Percentiles rank a stretch among this genome's conserved stretches.
Evolutionary conservation across 2,888 invertebrate genomes (phyloP).

Genomic region (Mimumesa dahlbomi): DNA sequence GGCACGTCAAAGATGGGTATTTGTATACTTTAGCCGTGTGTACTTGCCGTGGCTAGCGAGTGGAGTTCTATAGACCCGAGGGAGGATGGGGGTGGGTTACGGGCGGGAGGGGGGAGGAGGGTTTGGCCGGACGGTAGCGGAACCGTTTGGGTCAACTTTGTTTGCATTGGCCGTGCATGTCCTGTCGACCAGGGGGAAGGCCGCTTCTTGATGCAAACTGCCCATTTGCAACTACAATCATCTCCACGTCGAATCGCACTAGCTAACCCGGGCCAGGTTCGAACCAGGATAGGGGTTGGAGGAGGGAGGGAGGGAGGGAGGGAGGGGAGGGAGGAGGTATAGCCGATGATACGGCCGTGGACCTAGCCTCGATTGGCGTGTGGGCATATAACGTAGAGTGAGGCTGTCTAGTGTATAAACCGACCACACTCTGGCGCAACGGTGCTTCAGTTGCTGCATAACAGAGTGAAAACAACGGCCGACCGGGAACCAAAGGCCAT

Average conservation of each 20-base stretch:
- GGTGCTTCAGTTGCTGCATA: conserved; percentile 75
- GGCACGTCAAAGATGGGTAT: conserved; percentile 70
- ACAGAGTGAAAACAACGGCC: conserved; percentile 76
- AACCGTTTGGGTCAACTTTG: conserved; percentile 77
- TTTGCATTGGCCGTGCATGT: conserved; percentile 77
- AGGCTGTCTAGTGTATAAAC: conserved; percentile 73
- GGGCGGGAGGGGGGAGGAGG: conserved; percentile 28
- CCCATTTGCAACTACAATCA: conserved; percentile 80
- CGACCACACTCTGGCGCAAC: conserved; percentile 73
- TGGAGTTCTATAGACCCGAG: conserved; percentile 58
- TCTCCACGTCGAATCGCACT: conserved; percentile 75
- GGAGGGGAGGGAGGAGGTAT: no score
- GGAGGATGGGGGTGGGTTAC: conserved; percentile 46
- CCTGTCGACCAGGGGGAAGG: conserved; percentile 64
- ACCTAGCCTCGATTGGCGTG: conserved; percentile 64
- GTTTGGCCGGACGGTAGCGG: conserved; percentile 60
- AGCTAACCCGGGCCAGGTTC: conserved; percentile 33
- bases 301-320: no score
- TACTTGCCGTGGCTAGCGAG: conserved; percentile 62
- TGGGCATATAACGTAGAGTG: conserved; percentile 44
- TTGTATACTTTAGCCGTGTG: conserved; percentile 72
- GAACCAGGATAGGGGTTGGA: no score
- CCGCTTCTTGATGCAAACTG: conserved; percentile 79
- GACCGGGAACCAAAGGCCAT: conserved; percentile 73
- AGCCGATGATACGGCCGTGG: conserved; percentile 26